Evolutionary conservation across 1,140 invertebrate species (phyloP).

Genomic region (Euura lappo): DNA sequence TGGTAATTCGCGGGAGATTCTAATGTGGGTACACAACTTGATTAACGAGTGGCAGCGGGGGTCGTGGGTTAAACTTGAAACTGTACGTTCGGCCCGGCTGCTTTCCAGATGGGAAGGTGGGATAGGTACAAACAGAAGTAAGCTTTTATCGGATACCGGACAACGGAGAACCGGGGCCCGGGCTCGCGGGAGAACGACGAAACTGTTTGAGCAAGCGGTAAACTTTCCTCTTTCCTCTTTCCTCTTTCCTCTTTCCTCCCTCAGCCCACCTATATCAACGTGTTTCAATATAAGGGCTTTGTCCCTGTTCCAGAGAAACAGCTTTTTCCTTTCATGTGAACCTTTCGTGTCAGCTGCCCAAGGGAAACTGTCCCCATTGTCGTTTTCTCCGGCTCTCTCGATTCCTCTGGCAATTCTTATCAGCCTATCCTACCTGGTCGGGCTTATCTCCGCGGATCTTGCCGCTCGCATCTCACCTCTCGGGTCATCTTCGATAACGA

Average conservation of each 20-base stretch:
- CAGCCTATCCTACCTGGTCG: too few relatives aligned
- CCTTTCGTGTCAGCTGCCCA: background rate
- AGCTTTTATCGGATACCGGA: background rate
- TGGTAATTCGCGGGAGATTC: too few relatives aligned
- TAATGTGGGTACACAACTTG: too few relatives aligned
- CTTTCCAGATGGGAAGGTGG: too few relatives aligned
- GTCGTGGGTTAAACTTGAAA: background rate
- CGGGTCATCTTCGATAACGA: too few relatives aligned
- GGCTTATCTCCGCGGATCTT: too few relatives aligned
- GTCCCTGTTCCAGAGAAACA: conserved; percentile 7
- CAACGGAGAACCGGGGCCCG: background rate
- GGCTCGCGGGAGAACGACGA: background rate
- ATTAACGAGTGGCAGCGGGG: too few relatives aligned
- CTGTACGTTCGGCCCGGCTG: background rate
- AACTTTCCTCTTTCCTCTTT: background rate
- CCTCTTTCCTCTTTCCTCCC: background rate
- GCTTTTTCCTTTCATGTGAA: conserved; percentile 12
- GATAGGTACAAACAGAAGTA: background rate
- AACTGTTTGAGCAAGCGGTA: background rate
- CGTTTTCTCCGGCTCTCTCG: background rate
- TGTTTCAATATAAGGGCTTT: background rate
- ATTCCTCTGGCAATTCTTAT: background rate
- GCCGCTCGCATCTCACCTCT: too few relatives aligned
- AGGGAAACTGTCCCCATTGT: background rate
- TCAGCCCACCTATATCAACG: background rate